Evolutionary conservation across 2,888 invertebrate genomes (phyloP).

Genomic region (Acronicta aceris): DNA sequence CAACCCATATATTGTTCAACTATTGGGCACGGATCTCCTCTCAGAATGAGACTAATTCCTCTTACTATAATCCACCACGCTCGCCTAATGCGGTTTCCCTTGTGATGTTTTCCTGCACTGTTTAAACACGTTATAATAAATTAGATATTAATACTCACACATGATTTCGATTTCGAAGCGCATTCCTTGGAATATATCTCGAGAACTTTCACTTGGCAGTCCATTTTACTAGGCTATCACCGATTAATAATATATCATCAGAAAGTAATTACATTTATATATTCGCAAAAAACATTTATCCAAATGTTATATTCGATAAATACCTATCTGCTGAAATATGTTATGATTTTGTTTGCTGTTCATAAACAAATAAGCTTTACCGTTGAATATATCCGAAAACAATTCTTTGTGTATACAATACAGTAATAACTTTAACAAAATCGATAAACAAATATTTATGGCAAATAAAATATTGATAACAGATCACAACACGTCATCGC

Average conservation of each 20-base stretch:
- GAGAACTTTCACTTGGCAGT: too few species aligned
- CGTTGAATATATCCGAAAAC: conserved; percentile 1
- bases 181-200: too few species aligned
- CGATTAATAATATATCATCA: conserved; percentile 14
- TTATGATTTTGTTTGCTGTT: conserved; percentile 3
- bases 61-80: too few species aligned
- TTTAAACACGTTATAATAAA: too few species aligned
- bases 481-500: background rate
- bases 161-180: too few species aligned
- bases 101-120: too few species aligned
- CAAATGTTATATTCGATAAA: conserved; percentile 8
- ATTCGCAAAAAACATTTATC: conserved; percentile 13
- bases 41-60: too few species aligned
- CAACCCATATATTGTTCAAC: too few species aligned
- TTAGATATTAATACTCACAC: too few species aligned
- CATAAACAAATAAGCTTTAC: conserved; percentile 9
- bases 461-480: background rate
- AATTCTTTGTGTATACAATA: conserved; percentile 2
- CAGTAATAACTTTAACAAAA: conserved; percentile 7
- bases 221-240: too few species aligned
- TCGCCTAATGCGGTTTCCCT: too few species aligned
- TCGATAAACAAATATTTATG: conserved; percentile 1
- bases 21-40: too few species aligned
- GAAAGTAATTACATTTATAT: conserved; percentile 16
- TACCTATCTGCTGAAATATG: background rate